Base-by-base conservation (phyloP, 2,888 invertebrate species). In the Mimachlamys varia region DNA sequence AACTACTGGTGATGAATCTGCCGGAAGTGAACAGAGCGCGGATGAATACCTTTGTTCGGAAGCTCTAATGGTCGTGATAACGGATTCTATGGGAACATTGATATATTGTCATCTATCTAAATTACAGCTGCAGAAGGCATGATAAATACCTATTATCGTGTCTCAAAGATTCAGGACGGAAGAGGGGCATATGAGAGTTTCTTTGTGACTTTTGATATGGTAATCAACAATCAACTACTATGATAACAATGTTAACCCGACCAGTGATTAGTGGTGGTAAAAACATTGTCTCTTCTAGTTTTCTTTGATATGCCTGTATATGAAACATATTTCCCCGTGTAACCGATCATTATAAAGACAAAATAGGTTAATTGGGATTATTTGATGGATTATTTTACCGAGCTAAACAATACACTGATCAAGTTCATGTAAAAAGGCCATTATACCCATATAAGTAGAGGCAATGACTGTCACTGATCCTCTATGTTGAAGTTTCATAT, bases 1-100 rank as follows among this genome's bases (percentile, higher is more conserved):
- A 76, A 76, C 2, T 33, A 22, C 12, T 76, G 2, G 76, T 76
- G 76, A 76, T 76, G 76, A 33, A 76, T 76, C 76, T 76, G 76
- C 33, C 76, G 76, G 76, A 76, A 76, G 76, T 76, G 76, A 76
- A 76, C 76, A 22, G 12, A 33, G 27, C 27, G 76, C 76, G 76
- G 76, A 33, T 76, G 76, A 76, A 27, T 76, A 76, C 76, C 22
- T 76, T 76, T 76, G 76, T 76, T 76, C 33, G 33, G 62, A 62
- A 22, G 22, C 10, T 62, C 62, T 22, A 62, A 62, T 27, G 62
- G 53, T 12, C n/a, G n/a, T 33, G 33, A 7, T 33, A 33, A 2
- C 33, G 15, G 22, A 76, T 76, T 22, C 33, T 76, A 76, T 33
- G 12, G 33, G 12, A 33, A 15, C 76, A 33, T 15, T 12, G 76